These are phyloP conservation scores for Scolanthus callimorphus DNA, from an alignment of 92 coral and sea anemone species.

Conservation along the genomic window DNA sequence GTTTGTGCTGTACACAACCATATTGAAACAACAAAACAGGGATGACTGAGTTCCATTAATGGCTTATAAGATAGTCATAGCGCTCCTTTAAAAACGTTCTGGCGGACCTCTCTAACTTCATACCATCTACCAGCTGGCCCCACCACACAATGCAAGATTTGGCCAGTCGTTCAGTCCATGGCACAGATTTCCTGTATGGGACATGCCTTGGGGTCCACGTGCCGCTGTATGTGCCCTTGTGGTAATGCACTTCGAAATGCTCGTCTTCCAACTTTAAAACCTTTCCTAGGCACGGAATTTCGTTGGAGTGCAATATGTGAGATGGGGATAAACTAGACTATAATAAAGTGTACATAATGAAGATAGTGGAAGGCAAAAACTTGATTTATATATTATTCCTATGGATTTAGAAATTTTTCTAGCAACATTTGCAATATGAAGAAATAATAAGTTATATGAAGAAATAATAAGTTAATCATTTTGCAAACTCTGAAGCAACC, in stretches of 20 bases:
- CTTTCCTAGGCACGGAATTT: slow-evolving; percentile 36
- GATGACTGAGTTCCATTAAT: not conserved
- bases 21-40: not conserved
- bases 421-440: too few relatives aligned
- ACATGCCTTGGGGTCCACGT: slow-evolving; percentile 34
- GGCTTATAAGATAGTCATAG: slow-evolving; percentile 23
- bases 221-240: slow-evolving; percentile 52
- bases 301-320: slow-evolving; percentile 28
- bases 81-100: slow-evolving; percentile 30
- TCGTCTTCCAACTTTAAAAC: slow-evolving; percentile 21
- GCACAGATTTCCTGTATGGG: slow-evolving; percentile 9
- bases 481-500: too few relatives aligned
- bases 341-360: too few relatives aligned
- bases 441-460: too few relatives aligned
- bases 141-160: slow-evolving; percentile 38
- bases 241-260: slow-evolving; percentile 37
- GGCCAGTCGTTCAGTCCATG: slow-evolving; percentile 41
- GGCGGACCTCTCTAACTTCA: slow-evolving; percentile 21
- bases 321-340: not conserved
- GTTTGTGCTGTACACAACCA: not conserved
- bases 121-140: slow-evolving; percentile 11
- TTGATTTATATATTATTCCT: not conserved
- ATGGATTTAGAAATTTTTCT: too few relatives aligned
- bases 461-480: too few relatives aligned
- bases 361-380: not conserved